Evolutionary conservation across 2,797 vertebrate species (phyloP).

Genomic region (Pteronotus mesoamericanus): DNA sequence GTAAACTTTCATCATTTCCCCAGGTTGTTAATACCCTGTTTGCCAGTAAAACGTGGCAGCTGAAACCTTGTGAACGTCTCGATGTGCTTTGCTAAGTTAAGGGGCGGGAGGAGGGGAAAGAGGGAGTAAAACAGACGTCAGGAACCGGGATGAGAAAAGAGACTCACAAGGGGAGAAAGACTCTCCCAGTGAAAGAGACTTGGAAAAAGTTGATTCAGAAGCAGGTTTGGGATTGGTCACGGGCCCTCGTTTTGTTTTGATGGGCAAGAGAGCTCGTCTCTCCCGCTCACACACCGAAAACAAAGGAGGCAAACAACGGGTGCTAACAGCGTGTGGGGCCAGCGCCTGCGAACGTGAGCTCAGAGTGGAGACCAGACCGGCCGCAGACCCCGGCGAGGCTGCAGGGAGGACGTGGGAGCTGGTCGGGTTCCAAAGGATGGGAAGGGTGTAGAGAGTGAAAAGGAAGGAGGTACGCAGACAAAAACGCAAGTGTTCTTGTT

Average conservation of each 20-base stretch:
- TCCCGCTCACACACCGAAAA: background rate
- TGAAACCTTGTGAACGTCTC: background rate
- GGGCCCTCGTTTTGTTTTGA: background rate
- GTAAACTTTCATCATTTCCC: background rate
- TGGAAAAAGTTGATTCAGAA: background rate
- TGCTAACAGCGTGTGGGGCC: background rate
- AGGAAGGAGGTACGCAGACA: background rate
- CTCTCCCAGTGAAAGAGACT: background rate
- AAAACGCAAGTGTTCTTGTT: background rate
- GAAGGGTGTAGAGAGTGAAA: background rate
- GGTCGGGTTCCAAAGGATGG: background rate
- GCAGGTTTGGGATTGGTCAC: background rate
- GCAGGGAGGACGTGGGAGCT: fast-evolving
- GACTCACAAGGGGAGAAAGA: background rate
- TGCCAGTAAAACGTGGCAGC: background rate
- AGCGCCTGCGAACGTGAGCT: background rate
- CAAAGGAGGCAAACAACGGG: background rate
- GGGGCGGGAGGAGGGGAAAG: background rate
- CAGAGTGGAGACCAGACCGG: background rate
- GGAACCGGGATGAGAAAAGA: background rate
- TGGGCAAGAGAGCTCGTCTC: background rate
- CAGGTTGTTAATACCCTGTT: background rate
- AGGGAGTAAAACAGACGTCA: background rate
- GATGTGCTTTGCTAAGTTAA: background rate
- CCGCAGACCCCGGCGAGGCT: background rate